Evolutionary conservation across 2,888 invertebrate species (phyloP).

Genomic region (Frankliniella fusca): DNA sequence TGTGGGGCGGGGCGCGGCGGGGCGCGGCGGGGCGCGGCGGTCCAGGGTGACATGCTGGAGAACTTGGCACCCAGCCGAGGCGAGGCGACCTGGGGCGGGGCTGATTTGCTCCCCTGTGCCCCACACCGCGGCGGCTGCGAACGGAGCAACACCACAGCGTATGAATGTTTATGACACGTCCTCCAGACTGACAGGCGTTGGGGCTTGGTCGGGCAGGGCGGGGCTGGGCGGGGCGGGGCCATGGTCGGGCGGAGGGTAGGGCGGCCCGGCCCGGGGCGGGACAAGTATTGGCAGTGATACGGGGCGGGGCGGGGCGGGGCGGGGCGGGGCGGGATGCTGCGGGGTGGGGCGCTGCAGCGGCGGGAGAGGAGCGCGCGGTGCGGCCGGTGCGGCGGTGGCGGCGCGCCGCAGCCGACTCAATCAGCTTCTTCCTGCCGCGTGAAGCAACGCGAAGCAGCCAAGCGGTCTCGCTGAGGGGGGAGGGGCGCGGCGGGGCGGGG

Average conservation of each 20-base stretch:
- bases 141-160: not conserved
- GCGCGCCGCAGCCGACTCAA: not conserved
- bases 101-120: not conserved
- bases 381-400: not conserved
- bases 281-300: no score
- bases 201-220: no score
- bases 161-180: not conserved
- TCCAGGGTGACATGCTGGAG: no score
- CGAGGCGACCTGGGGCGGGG: not conserved
- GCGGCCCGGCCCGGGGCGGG: no score
- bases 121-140: not conserved
- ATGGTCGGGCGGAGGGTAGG: no score
- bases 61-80: no score
- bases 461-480: not conserved
- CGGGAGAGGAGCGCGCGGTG: not conserved
- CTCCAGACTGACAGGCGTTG: no score
- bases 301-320: no score
- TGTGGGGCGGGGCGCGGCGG: no score
- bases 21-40: no score
- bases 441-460: not conserved
- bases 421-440: conserved; percentile 11
- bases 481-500: not conserved
- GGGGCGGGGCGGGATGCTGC: no score
- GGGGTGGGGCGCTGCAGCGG: not conserved
- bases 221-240: no score